Evolutionary conservation across 2,888 invertebrate species (phyloP).

Genomic region (Leucophora obtusa): DNA sequence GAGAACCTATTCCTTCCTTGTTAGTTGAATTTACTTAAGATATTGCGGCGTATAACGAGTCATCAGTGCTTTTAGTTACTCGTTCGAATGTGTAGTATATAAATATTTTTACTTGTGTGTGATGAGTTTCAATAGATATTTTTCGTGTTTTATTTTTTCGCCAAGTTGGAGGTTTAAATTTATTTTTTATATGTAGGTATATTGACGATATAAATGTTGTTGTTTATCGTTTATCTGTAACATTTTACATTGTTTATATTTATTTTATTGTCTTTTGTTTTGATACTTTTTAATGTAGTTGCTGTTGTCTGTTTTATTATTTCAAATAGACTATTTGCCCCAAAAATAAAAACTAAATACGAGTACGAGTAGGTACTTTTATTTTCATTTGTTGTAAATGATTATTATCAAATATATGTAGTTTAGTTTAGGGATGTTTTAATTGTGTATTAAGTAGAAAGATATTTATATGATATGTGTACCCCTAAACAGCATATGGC

Average conservation of each 20-base stretch:
- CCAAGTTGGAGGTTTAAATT: slow-evolving; percentile 52
- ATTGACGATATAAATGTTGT: slow-evolving; percentile 32
- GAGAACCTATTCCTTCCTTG: too few species aligned
- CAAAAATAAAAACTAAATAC: slow-evolving; percentile 21
- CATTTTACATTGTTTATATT: slow-evolving; percentile 44
- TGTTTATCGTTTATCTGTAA: slow-evolving; percentile 56
- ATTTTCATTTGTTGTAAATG: slow-evolving; percentile 28
- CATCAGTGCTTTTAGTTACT: slow-evolving; percentile 7
- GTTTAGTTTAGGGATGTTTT: not conserved
- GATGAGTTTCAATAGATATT: slow-evolving; percentile 32
- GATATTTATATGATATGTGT: not conserved
- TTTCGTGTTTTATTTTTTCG: slow-evolving; percentile 36
- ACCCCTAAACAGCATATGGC: not conserved
- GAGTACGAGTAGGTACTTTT: too few species aligned
- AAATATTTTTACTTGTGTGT: slow-evolving; percentile 2
- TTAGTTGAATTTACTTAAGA: not conserved
- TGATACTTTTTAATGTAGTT: slow-evolving; percentile 38
- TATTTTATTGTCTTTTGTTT: slow-evolving; percentile 55
- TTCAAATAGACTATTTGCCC: slow-evolving; percentile 28
- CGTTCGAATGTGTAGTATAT: slow-evolving; percentile 19
- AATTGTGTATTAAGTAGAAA: slow-evolving; percentile 1
- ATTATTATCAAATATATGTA: not conserved
- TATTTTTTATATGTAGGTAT: not conserved
- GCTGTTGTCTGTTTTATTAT: slow-evolving; percentile 23
- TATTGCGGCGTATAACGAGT: not conserved